Evolutionary conservation across 2,888 invertebrate species (phyloP).

Genomic region (Ormyrus rosae): DNA sequence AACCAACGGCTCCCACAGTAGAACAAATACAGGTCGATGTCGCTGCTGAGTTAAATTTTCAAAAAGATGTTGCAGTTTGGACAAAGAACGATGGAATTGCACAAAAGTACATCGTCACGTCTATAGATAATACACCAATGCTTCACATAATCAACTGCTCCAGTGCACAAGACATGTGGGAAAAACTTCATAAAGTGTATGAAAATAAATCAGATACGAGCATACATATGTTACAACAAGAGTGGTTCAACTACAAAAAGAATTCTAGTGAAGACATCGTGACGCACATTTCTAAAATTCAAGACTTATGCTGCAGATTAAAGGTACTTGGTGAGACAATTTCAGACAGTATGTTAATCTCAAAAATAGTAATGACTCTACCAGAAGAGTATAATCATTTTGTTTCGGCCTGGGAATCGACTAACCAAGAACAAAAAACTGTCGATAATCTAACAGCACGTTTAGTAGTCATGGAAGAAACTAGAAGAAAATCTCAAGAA

Average conservation of each 20-base stretch:
- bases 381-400: constrained; percentile 54
- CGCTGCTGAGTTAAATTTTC: background rate
- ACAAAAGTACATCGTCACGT: constrained; percentile 47
- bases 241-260: constrained; percentile 54
- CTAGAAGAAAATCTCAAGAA: too few species aligned
- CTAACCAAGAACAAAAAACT: too few species aligned
- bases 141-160: constrained; percentile 63
- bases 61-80: constrained; percentile 35
- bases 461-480: too few species aligned
- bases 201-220: constrained; percentile 63
- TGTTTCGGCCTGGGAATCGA: too few species aligned
- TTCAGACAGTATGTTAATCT: constrained; percentile 55
- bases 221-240: constrained; percentile 58
- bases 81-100: constrained; percentile 40
- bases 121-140: constrained; percentile 40
- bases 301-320: constrained; percentile 58
- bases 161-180: constrained; percentile 64
- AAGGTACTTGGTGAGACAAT: constrained; percentile 52
- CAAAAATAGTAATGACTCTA: constrained; percentile 60
- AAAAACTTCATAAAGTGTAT: constrained; percentile 60
- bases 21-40: background rate
- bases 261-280: constrained; percentile 57
- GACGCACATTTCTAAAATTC: constrained; percentile 60
- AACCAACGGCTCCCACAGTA: constrained; percentile 7
- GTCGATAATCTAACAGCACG: too few species aligned